Conservation (phyloP, 2,113 vertebrate genomes). For the Barnardius zonarius region DNA sequence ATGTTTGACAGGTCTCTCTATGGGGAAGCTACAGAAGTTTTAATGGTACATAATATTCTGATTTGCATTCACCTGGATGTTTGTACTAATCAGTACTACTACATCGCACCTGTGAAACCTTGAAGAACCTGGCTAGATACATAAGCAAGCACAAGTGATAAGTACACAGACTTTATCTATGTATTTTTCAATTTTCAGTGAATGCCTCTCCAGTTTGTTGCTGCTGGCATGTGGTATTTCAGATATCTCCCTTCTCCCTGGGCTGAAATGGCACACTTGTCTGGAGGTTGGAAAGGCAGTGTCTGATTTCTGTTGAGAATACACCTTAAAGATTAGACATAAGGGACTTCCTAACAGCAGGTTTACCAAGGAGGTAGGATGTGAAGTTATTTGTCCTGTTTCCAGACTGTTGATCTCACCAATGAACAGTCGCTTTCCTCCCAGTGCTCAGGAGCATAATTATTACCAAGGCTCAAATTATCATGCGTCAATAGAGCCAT, state of each 20-base stretch:
- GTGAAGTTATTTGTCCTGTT: not conserved
- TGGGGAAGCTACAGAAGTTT: not conserved
- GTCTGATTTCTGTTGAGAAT: not conserved
- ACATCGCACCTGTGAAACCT: not conserved
- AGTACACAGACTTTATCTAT: not conserved
- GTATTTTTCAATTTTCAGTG: not conserved
- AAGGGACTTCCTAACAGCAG: not conserved
- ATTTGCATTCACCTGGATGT: not conserved
- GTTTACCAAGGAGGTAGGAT: not conserved
- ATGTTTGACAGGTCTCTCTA: not conserved
- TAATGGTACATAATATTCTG: not conserved
- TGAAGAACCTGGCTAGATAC: not conserved
- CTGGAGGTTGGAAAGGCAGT: not conserved
- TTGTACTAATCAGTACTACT: not conserved
- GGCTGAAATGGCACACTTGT: not conserved
- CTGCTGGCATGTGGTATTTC: not conserved
- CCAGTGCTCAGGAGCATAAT: not conserved
- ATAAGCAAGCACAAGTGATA: not conserved
- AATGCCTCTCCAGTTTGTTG: not conserved
- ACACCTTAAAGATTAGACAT: not conserved
- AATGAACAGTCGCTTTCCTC: not conserved
- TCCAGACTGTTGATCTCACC: not conserved
- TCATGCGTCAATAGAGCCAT: not conserved
- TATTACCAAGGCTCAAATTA: slow-evolving; percentile 10
- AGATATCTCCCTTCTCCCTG: not conserved